Base-by-base conservation (phyloP, 2,797 vertebrate genomes). In the Chaetodon trifasciatus region DNA sequence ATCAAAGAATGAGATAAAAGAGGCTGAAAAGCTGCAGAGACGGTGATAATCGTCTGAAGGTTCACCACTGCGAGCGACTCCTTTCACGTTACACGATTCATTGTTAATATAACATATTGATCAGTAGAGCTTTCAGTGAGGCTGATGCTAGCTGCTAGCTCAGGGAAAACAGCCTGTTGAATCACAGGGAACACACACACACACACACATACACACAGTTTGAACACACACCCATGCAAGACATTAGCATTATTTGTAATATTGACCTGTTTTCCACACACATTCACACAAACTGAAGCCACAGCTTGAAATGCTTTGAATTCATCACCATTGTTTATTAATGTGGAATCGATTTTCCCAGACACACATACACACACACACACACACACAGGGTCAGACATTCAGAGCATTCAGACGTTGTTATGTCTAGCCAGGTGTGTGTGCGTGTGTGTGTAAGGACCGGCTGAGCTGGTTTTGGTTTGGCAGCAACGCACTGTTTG, bases 371-470 rank as follows among this genome's bases (percentile, higher is more conserved):
- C 79, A 83, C 15, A 72, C 75, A 66, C 57, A 67, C 79, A 83
- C 15, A 70, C 75, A 66, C 69, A 64, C 75, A 42, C 60, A 55
- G 49, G 77, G 70, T 84, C 82, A 86, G 78, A 86, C 70, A 71
- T 65, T 66, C 67, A 71, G 52, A 78, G 65, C 62, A 62, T 76
- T 78, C 79, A 86, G 89, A 87, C 88, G 69, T 75, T 94, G 91
- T 93, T 92, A 80, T 92, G 93, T 92, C 90, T 92, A 74, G 78
- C 70, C 80, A 78, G 57, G 88, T 85, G 86, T 81, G 76, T 88
- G 78, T 9, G 44, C 46, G 74, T 81, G 67, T 71, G 66, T 9
- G 60, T 70, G 5, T 63, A 65, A 65, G 58, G 74, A 88, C 91
- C 9, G 82, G 91, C 77, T 85, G 76, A 88, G 84, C 91, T 72